Evolutionary conservation across 1,140 invertebrate genomes (phyloP), one percentile per base, ranked within the genome.

Genomic region (Danaus melanippus): DNA sequence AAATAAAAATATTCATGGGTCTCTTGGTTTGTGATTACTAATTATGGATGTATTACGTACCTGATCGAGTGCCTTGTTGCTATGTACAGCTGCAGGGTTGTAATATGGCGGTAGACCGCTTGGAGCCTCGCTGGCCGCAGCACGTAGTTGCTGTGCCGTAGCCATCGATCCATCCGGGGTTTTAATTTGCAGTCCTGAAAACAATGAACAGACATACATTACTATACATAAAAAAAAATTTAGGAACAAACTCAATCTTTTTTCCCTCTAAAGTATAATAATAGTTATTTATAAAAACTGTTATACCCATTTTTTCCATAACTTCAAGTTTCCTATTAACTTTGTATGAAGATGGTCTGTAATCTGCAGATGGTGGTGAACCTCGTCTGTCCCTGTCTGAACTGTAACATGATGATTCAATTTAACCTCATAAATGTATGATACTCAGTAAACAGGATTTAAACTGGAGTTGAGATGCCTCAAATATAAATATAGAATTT

Each of bases 1-100:
- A 43, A 43, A 43, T n/a, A 8, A 41, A 5, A 10, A 51, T 51
- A 51, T 41, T 11, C 53, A 10, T 51, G 53, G 42, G 12, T 44
- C n/a, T 51, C 46, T 15, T 15, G 40, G n/a, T 10, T 21, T 12
- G 12, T 32, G 15, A 15, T 21, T 12, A 54, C 32, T 42, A 10
- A 11, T 47, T 43, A 15, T 40, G 10, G 11, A 41, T 11, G n/a
- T 15, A 11, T 12, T 32, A 41, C 12, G 41, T 9, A 74, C 79
- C 78, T 91, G 90, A 67, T 97, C 94, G 10, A 95, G 93, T 77
- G 96, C 95, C 67, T 95, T 95, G 45, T 92, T 90, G 46, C 94
- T 91, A 66, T 94, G 93, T 8, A 94, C 91, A 8, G 95, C 92
- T 12, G 92, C 92, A 3, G 95, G 93, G 84, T 96, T 96, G 69